These are phyloP conservation scores for Lysandra bellargus DNA, from an alignment of 2,888 invertebrate species.

Conservation along the genomic window DNA sequence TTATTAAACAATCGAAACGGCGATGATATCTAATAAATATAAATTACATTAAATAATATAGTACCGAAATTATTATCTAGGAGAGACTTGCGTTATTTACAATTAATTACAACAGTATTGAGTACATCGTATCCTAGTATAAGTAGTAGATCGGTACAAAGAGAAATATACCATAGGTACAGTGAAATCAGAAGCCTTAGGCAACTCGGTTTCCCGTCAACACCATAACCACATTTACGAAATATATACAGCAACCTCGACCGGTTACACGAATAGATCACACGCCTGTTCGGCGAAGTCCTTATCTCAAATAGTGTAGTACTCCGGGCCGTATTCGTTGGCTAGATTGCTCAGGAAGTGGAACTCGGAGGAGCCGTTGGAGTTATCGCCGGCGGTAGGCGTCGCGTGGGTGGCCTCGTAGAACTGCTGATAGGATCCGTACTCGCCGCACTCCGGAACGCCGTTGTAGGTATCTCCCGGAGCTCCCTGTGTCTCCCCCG, in stretches of 20 bases:
- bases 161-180: conserved; percentile 50
- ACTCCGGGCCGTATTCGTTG: conserved; percentile 95
- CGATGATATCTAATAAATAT: conserved; percentile 26
- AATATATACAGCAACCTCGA: conserved; percentile 38
- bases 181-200: conserved; percentile 55
- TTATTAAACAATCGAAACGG: conserved; percentile 20
- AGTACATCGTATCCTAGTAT: conserved; percentile 51
- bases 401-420: conserved; percentile 81
- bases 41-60: conserved; percentile 3
- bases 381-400: conserved; percentile 85
- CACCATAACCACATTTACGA: conserved; percentile 49
- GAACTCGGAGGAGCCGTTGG: conserved; percentile 96
- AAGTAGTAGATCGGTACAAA: conserved; percentile 50
- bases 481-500: conserved; percentile 50
- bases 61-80: conserved; percentile 15
- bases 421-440: conserved; percentile 86
- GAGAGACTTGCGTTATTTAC: conserved; percentile 51
- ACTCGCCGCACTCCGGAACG: conserved; percentile 82
- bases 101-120: conserved; percentile 67
- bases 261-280: conserved; percentile 72
- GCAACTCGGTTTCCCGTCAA: conserved; percentile 55
- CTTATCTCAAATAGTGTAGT: conserved; percentile 85
- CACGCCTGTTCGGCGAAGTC: conserved; percentile 78
- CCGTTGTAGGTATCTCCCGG: conserved; percentile 62
- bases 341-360: conserved; percentile 95